Evolutionary conservation across 1,140 invertebrate genomes (phyloP), one percentile per base, ranked within the genome.

Genomic region (Leptinotarsa defecta): DNA sequence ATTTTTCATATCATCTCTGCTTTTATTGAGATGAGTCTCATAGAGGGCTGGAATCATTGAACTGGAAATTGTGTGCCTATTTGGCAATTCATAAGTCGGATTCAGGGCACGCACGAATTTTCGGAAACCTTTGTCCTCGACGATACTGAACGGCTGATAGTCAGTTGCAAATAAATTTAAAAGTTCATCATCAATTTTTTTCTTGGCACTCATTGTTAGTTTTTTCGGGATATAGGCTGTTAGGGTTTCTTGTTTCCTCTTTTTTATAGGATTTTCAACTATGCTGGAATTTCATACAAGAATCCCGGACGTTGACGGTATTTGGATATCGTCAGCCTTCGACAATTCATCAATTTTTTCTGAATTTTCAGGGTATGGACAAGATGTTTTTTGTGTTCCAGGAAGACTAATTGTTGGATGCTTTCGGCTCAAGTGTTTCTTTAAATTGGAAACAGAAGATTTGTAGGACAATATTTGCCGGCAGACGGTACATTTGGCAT

Each of bases 141-240:
- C 80, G 22, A 80, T 63, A 19, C 78, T 77, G 74, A 82, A 81
- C 62, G 80, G 73, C 69, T 82, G 76, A 71, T 73, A 76, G 52
- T 80, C 78, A 17, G 71, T 62, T 63, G 64, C 78, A 17, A 81
- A 68, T 64, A 82, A 63, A 71, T 74, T 22, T n/a, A 81, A 34
- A 43, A 70, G 20, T 62, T 49, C n/a, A 69, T 57, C 24, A 70
- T 69, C 22, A 4, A 48, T 15, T 68, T 67, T 43, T 74, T 70
- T 77, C 27, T 34, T 34, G 20, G 34, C 13, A 52, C 11, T 27
- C 13, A 48, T 17, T 70, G 19, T 70, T 48, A 70, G 48, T 70
- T 43, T 19, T 27, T 19, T 52, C 4, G 68, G 68, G 13, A 52
- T 52, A 57, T 57, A 57, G 13, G 13, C 13, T 17, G n/a, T n/a